Base-by-base conservation (phyloP, 2,113 vertebrate species). In the Channa argus region DNA sequence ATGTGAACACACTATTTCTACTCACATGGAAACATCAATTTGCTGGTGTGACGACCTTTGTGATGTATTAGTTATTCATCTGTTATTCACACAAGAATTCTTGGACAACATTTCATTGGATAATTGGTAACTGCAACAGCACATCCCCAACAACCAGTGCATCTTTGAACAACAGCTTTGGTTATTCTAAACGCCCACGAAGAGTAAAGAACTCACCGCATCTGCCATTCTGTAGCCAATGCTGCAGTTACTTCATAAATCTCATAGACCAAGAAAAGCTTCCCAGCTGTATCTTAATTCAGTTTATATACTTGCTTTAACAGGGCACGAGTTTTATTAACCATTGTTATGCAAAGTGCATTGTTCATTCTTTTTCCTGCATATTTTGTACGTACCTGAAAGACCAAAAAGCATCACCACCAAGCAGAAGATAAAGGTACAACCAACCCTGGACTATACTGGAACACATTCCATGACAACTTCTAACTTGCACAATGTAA, bases 401-500 rank as follows among this genome's bases (percentile, higher is more conserved):
- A 12, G 52, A 58, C 36, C 66, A 36, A 39, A 62, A 41, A 41
- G 4, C 4, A 41, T 41, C 39, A 5, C 39, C 4, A 41, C 4
- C 6, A 41, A 7, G 39, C 39, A 41, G 39, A 4, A 41, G 39
- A 41, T 41, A 5, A 41, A 41, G 39, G 39, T 41, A 4, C 4
- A 7, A 41, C 6, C 39, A 41, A 41, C 39, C 39, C 39, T 41
- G 39, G 39, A 41, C 39, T 5, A 41, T 41, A 41, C 39, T 41
- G 4, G 39, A 41, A 41, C 6, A 5, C 4, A 4, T 41, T 41
- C 6, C 4, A 5, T 41, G 6, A 52, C 10, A 58, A 24, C 14
- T 56, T 62, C 14, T 46, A 12, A 43, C 51, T 51, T 47, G 14
- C 10, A n/a, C n/a, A 43, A 37, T 43, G 15, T 11, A 47, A 80